These are phyloP conservation scores for Wasmannia auropunctata DNA, from an alignment of 1,140 invertebrate species.

Conservation along the genomic window DNA sequence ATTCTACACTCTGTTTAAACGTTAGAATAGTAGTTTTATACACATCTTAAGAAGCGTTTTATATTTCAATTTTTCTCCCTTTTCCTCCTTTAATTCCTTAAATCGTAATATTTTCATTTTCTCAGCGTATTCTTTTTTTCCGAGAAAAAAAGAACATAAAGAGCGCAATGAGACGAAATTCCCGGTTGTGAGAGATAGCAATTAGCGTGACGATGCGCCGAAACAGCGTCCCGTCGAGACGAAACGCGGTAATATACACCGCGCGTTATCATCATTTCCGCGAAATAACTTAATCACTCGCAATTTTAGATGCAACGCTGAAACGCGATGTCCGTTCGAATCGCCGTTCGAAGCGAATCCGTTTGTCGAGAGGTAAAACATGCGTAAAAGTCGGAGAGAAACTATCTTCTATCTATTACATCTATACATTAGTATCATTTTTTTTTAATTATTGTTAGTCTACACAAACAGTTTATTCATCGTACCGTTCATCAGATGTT, in stretches of 20 bases:
- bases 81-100: constrained; percentile 47
- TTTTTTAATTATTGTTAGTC: constrained; percentile 43
- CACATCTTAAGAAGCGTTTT: constrained; percentile 78
- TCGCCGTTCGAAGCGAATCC: constrained; percentile 49
- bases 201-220: constrained; percentile 54
- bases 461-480: constrained; percentile 36
- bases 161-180: constrained; percentile 57
- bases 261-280: constrained; percentile 34
- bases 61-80: constrained; percentile 70
- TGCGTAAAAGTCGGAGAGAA: constrained; percentile 63
- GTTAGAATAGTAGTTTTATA: constrained; percentile 77
- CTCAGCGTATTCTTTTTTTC: not conserved
- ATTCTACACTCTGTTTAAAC: constrained; percentile 77
- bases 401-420: constrained; percentile 56
- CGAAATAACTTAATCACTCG: constrained; percentile 65
- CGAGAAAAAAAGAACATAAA: constrained; percentile 14
- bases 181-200: constrained; percentile 36
- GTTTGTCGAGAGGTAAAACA: constrained; percentile 56
- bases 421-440: constrained; percentile 55
- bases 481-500: constrained; percentile 43
- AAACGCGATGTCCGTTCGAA: constrained; percentile 38
- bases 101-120: constrained; percentile 30
- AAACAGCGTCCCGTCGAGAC: constrained; percentile 45
- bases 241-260: constrained; percentile 41
- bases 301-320: constrained; percentile 59